Percentiles rank a stretch among this genome's conserved stretches.
These are phyloP conservation scores for Zosterops pallidus DNA, from an alignment of 2,113 vertebrate genomes.

Conservation along the genomic window DNA sequence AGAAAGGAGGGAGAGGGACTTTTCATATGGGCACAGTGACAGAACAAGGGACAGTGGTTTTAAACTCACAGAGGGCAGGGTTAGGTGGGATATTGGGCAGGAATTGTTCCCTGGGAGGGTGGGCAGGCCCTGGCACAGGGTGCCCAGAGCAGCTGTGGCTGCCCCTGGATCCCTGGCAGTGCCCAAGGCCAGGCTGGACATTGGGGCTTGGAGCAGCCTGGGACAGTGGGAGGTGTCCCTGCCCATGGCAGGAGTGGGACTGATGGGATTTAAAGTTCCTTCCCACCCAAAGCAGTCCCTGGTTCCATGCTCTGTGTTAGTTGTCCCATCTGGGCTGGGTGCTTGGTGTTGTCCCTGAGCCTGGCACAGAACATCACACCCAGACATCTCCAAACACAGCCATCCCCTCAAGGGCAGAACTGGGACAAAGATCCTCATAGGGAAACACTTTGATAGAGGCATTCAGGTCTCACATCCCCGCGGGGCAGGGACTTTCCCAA, in stretches of 20 bases:
- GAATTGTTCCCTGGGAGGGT: accelerated
- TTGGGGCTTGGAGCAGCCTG: background rate
- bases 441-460: background rate
- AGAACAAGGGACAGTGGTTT: background rate
- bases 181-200: background rate
- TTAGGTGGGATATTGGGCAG: accelerated
- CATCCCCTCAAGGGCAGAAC: background rate
- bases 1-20: background rate
- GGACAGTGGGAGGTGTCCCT: background rate
- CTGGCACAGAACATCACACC: background rate
- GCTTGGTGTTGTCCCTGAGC: background rate
- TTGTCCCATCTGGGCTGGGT: background rate
- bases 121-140: background rate
- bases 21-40: background rate
- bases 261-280: accelerated
- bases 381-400: background rate
- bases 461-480: background rate
- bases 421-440: background rate
- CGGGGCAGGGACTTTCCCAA: background rate
- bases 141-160: background rate
- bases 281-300: background rate
- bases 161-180: background rate
- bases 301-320: background rate
- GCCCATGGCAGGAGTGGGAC: background rate
- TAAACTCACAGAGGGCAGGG: background rate